phyloP scores from a whole-genome alignment of 2,888 invertebrate species.

The Amphipoea lucens region DNA sequence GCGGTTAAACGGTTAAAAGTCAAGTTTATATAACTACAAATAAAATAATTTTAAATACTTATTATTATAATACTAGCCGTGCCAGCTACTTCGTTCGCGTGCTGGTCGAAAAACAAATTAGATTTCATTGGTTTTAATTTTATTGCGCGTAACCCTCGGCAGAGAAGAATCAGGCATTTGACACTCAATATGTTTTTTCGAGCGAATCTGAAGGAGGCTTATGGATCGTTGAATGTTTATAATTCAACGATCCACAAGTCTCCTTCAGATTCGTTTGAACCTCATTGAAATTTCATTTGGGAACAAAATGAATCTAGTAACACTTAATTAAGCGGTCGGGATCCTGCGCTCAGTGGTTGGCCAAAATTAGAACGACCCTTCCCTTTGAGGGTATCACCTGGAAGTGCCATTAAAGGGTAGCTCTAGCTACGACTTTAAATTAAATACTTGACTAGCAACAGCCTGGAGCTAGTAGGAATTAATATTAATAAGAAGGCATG shows the following conservation, averaged over 20 bases:
- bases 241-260: background rate
- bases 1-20: too few species aligned
- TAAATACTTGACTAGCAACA: constrained; percentile 2
- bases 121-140: too few species aligned
- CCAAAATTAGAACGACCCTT: constrained; percentile 3
- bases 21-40: background rate
- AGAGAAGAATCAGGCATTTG: background rate
- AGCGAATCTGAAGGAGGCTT: background rate
- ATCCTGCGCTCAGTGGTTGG: background rate
- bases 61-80: background rate
- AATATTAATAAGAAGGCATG: background rate
- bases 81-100: too few species aligned
- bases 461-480: background rate
- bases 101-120: too few species aligned
- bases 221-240: background rate
- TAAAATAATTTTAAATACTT: background rate
- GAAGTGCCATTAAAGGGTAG: background rate
- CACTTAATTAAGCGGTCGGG: background rate
- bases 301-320: background rate
- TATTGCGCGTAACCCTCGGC: too few species aligned
- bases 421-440: background rate
- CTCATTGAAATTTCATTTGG: background rate
- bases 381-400: constrained; percentile 1
- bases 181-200: background rate
- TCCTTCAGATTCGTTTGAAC: constrained; percentile 1